These are phyloP conservation scores for Nothocercus julius DNA, from an alignment of 2,113 vertebrate species.

Conservation along the genomic window DNA sequence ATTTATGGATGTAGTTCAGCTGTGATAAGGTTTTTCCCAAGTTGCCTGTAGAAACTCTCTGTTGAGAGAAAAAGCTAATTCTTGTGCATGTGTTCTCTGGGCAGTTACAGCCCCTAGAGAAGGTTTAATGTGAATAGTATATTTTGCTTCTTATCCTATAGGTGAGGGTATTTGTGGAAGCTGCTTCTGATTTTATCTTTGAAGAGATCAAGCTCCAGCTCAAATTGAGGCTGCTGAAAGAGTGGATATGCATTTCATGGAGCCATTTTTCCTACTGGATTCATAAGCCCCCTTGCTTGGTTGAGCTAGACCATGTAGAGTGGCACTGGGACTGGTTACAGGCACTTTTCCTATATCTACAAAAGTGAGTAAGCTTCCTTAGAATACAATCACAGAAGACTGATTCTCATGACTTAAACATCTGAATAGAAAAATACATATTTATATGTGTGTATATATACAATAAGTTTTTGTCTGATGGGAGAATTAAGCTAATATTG, in stretches of 20 bases:
- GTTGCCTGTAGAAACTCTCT: neutral
- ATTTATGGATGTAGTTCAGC: neutral
- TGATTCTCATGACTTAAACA: neutral
- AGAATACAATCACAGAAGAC: neutral
- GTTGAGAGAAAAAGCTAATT: neutral
- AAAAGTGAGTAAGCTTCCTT: neutral
- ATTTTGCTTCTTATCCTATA: neutral
- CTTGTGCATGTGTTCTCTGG: neutral
- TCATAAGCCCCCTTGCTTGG: neutral
- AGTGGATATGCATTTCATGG: neutral
- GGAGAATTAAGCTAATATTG: neutral
- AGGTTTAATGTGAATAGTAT: neutral
- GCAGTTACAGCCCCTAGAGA: neutral
- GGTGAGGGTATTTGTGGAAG: neutral
- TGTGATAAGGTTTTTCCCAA: neutral
- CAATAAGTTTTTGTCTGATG: neutral
- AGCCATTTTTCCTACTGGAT: neutral
- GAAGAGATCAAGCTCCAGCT: neutral
- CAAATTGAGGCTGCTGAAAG: neutral
- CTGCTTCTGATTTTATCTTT: neutral
- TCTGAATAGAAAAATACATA: neutral
- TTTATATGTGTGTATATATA: no score
- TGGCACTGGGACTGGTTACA: neutral
- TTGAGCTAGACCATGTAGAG: neutral
- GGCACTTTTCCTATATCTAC: neutral